These are phyloP conservation scores for Hemibagrus wyckioides DNA, from an alignment of 2,113 vertebrate genomes.

Conservation along the genomic window DNA sequence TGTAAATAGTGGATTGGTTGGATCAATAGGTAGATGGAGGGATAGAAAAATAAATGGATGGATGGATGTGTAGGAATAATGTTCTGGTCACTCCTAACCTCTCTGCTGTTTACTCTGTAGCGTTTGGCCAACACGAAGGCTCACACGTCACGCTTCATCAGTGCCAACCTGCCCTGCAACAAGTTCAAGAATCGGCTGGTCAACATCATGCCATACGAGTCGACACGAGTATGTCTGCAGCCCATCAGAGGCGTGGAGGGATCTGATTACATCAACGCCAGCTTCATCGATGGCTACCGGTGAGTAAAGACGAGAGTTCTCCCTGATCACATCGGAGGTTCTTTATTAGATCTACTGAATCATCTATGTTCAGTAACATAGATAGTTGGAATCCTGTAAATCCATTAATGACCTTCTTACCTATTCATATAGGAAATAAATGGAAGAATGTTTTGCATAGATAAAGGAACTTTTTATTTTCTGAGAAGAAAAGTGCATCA, in stretches of 20 bases:
- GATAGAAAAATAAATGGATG: not conserved
- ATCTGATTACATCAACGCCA: slow-evolving; percentile 98
- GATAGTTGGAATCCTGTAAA: not conserved
- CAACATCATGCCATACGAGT: slow-evolving; percentile 99
- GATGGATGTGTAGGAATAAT: not conserved
- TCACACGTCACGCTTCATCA: slow-evolving; percentile 99
- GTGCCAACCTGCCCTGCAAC: slow-evolving; percentile 99
- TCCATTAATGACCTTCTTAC: not conserved
- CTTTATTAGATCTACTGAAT: not conserved
- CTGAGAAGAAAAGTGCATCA: not conserved
- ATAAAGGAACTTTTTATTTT: not conserved
- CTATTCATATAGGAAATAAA: not conserved
- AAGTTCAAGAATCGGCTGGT: slow-evolving; percentile 99
- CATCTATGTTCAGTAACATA: not conserved
- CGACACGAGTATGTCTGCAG: slow-evolving; percentile 95
- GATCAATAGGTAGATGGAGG: not conserved
- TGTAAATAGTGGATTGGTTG: not conserved
- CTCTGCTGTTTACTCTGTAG: slow-evolving; percentile 65
- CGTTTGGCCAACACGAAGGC: slow-evolving; percentile 98
- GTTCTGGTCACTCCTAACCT: not conserved
- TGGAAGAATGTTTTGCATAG: not conserved
- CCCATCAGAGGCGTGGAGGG: slow-evolving; percentile 97
- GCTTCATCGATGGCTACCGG: slow-evolving; percentile 99
- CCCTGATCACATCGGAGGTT: not conserved
- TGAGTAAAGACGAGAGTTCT: slow-evolving; percentile 57